Conservation (phyloP, 2,797 vertebrate species). For the Hydrophis major region DNA sequence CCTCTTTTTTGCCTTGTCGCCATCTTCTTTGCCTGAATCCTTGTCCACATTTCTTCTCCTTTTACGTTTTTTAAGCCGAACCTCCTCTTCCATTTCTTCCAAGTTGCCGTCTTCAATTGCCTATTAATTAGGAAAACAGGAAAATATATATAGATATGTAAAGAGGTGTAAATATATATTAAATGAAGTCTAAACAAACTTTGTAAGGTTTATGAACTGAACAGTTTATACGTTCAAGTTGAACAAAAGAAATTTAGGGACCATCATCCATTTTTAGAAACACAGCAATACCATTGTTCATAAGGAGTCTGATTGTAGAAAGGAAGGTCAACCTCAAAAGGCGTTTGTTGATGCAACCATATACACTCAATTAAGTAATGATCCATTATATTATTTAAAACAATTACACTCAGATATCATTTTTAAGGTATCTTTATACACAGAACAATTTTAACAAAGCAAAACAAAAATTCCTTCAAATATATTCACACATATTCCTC, state of each 20-base stretch:
- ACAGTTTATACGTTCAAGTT: not conserved
- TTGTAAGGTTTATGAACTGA: not conserved
- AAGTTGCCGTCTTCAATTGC: constrained; percentile 97
- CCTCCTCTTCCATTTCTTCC: constrained; percentile 98
- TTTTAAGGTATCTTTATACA: constrained; percentile 27
- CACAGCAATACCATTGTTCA: constrained; percentile 18
- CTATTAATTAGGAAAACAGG: constrained; percentile 65
- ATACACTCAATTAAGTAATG: not conserved
- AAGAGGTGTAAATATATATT: not conserved
- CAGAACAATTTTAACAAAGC: constrained; percentile 25
- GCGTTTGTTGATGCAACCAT: not conserved
- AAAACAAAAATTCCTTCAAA: constrained; percentile 23
- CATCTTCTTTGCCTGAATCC: constrained; percentile 85
- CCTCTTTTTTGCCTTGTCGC: constrained; percentile 91
- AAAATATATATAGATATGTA: constrained; percentile 10
- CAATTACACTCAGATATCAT: not conserved
- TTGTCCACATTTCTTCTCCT: constrained; percentile 91
- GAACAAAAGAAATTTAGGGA: constrained; percentile 20
- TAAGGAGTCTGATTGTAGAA: constrained; percentile 32
- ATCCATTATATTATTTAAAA: not conserved
- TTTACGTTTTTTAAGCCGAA: constrained; percentile 94
- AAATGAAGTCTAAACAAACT: not conserved
- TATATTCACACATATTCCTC: not conserved
- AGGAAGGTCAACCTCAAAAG: constrained; percentile 34
- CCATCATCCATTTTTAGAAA: constrained; percentile 23